A percentile compares a stretch with the other conserved stretches of the same genome.
Conservation (phyloP, 1,140 invertebrate species). For the Drosophila nannoptera region DNA sequence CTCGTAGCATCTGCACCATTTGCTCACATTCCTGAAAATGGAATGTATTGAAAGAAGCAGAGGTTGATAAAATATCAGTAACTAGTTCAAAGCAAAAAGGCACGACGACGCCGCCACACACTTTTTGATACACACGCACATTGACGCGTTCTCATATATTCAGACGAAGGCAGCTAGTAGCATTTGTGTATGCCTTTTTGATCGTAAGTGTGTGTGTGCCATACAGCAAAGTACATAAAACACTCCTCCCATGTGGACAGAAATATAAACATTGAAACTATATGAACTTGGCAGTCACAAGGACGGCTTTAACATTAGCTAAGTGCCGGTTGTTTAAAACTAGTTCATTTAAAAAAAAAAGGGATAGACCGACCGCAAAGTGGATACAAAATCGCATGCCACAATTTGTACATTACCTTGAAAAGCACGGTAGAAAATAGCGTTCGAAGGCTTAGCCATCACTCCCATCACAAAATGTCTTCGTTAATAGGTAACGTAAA, state of each 20-base stretch:
- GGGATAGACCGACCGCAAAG: conserved; percentile 33
- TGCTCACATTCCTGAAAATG: conserved; percentile 81
- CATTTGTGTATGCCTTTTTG: conserved; percentile 39
- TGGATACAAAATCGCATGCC: conserved; percentile 49
- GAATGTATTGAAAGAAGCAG: conserved; percentile 2
- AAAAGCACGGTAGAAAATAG: conserved; percentile 47
- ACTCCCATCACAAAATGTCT: conserved; percentile 5
- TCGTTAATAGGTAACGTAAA: conserved; percentile 5
- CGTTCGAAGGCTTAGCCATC: conserved; percentile 39
- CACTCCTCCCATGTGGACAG: conserved; percentile 25
- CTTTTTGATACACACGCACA: conserved; percentile 19
- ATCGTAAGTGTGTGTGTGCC: conserved; percentile 18
- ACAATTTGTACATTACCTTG: conserved; percentile 61
- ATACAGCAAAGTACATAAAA: conserved; percentile 30
- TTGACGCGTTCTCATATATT: not conserved
- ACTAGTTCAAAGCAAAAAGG: conserved; percentile 19
- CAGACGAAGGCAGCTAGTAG: conserved; percentile 14
- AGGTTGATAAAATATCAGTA: conserved; percentile 20
- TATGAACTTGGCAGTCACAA: not conserved
- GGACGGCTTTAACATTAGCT: not conserved
- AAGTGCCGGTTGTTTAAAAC: not conserved
- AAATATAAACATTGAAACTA: conserved; percentile 4
- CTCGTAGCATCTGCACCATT: conserved; percentile 91
- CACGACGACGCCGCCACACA: conserved; percentile 30
- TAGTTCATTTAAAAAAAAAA: conserved; percentile 22